These are phyloP conservation scores for Melanaphis sacchari DNA, from an alignment of 1,140 invertebrate genomes.

Conservation along the genomic window DNA sequence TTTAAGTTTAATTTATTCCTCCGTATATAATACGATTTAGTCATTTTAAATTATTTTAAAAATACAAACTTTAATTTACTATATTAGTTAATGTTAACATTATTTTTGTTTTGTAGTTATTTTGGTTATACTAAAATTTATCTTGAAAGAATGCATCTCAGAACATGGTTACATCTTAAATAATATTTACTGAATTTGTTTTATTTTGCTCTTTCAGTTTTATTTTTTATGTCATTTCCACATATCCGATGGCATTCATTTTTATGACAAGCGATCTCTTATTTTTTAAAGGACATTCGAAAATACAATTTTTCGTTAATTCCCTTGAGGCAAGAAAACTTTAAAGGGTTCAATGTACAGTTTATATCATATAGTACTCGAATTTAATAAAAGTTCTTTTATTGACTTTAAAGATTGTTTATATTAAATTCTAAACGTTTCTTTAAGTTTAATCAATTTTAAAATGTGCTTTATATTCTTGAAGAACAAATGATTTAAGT, in stretches of 20 bases:
- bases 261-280: conserved; percentile 27
- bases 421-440: not conserved
- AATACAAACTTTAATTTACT: not conserved
- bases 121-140: not conserved
- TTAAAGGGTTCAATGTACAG: conserved; percentile 19
- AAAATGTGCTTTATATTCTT: not conserved
- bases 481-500: not conserved
- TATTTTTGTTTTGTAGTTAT: not conserved
- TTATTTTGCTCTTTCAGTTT: not conserved
- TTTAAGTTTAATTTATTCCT: not conserved
- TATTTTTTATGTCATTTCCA: conserved; percentile 3
- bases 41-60: not conserved
- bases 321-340: not conserved
- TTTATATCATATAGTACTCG: not conserved
- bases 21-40: not conserved
- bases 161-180: not conserved
- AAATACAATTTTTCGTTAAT: conserved; percentile 49
- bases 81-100: not conserved
- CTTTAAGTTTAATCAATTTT: not conserved
- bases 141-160: not conserved
- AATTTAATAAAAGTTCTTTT: conserved; percentile 8
- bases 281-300: conserved; percentile 33
- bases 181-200: not conserved
- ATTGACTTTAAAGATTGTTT: not conserved
- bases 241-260: conserved; percentile 11